Percentiles rank a stretch among this genome's conserved stretches.
Conservation (phyloP, 2,888 invertebrate genomes). For the Mimachlamys varia region DNA sequence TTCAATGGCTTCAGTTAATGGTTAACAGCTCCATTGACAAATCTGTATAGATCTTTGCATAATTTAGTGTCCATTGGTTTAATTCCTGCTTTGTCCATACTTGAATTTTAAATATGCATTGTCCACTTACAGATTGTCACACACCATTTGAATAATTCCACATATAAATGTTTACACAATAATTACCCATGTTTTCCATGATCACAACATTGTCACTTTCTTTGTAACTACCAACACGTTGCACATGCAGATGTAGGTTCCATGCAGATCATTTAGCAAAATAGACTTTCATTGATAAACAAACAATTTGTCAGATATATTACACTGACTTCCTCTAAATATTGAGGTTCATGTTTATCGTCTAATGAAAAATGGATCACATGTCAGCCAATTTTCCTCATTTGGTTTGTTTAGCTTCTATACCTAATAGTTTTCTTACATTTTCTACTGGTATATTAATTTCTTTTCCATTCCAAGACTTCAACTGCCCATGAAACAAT, state of each 20-base stretch:
- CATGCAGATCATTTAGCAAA: not conserved
- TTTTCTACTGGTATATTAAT: not conserved
- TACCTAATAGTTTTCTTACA: not conserved
- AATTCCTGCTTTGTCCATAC: too few relatives aligned
- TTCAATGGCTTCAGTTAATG: too few relatives aligned
- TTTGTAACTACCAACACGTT: not conserved
- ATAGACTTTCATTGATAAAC: not conserved
- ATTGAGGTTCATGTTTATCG: not conserved
- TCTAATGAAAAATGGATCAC: not conserved
- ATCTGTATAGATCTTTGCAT: too few relatives aligned
- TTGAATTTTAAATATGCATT: too few relatives aligned
- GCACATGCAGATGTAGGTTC: not conserved
- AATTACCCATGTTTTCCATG: too few relatives aligned
- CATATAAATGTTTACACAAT: too few relatives aligned
- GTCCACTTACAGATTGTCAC: too few relatives aligned
- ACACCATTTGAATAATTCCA: too few relatives aligned
- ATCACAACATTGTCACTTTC: too few relatives aligned
- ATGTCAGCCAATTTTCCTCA: not conserved
- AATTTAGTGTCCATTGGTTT: too few relatives aligned
- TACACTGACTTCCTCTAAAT: not conserved
- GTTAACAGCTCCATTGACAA: too few relatives aligned
- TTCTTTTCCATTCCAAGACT: not conserved
- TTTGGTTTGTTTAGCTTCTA: not conserved
- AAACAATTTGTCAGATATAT: not conserved
- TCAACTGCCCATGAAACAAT: conserved; percentile 10